Percentiles rank a stretch among this genome's conserved stretches.
Conservation (phyloP, 2,113 vertebrate genomes). For the Crotalus horridus region DNA sequence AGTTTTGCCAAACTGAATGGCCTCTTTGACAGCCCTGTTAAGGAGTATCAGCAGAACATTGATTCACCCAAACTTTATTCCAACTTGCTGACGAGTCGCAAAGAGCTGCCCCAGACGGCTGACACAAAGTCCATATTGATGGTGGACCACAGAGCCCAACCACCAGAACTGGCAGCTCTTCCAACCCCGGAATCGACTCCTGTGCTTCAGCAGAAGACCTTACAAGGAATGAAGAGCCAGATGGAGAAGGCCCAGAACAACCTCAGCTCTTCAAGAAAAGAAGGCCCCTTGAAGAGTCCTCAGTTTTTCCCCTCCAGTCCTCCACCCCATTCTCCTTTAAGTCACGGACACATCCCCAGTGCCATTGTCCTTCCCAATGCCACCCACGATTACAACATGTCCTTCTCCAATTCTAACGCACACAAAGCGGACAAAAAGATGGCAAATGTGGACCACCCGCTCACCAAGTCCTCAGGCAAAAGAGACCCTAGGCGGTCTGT, state of each 20-base stretch:
- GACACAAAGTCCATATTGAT: conserved; percentile 89
- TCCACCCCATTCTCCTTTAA: conserved; percentile 82
- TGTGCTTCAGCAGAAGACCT: conserved; percentile 90
- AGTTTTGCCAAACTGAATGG: conserved; percentile 95
- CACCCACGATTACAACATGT: conserved; percentile 86
- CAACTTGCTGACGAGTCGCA: conserved; percentile 86
- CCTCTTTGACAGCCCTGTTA: conserved; percentile 93
- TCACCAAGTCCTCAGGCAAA: conserved; percentile 78
- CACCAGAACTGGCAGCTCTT: conserved; percentile 90
- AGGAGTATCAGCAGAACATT: conserved; percentile 91
- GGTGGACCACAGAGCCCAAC: conserved; percentile 84
- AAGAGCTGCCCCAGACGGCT: conserved; percentile 78
- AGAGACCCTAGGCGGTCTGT: conserved; percentile 91
- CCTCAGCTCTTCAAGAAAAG: conserved; percentile 79
- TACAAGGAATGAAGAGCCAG: conserved; percentile 90
- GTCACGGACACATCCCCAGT: conserved; percentile 91
- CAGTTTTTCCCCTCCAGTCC: conserved; percentile 89
- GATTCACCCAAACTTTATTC: conserved; percentile 94
- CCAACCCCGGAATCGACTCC: conserved; percentile 96
- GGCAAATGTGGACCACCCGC: conserved; percentile 78
- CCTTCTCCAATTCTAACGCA: conserved; percentile 81
- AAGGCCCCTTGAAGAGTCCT: conserved; percentile 80
- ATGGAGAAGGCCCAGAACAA: conserved; percentile 83
- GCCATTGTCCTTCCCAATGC: conserved; percentile 96
- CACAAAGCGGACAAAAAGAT: conserved; percentile 85